These are phyloP conservation scores for Coreius guichenoti DNA, from an alignment of 2,797 vertebrate species.

Conservation along the genomic window DNA sequence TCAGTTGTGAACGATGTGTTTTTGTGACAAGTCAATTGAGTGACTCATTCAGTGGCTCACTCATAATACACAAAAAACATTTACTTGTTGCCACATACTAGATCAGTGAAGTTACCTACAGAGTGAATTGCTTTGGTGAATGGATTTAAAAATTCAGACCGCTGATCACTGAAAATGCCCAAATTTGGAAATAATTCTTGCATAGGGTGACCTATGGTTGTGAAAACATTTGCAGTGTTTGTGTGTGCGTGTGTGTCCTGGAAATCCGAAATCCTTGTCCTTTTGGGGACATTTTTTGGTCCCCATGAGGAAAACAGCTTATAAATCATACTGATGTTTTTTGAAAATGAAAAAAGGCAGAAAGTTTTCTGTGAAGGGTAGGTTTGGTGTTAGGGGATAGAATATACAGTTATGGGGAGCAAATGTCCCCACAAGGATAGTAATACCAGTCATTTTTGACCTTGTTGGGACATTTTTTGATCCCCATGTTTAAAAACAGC, in stretches of 20 bases:
- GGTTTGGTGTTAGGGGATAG: background rate
- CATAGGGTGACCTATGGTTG: background rate
- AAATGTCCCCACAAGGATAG: too few relatives aligned
- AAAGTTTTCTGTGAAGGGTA: background rate
- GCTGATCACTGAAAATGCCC: background rate
- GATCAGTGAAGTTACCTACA: background rate
- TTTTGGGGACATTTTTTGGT: background rate
- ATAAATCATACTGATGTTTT: background rate
- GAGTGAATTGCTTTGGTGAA: background rate
- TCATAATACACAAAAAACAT: background rate
- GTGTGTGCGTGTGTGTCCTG: slow-evolving; percentile 8
- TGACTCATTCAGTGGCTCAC: background rate
- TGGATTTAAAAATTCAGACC: too few relatives aligned
- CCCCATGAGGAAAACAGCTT: background rate
- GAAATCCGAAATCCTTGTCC: background rate
- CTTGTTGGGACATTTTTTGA: background rate
- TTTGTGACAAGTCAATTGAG: background rate
- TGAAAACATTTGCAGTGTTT: background rate
- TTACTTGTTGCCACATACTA: background rate
- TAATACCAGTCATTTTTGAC: too few relatives aligned
- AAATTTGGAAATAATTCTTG: background rate
- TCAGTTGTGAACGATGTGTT: rapidly evolving
- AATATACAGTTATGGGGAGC: background rate
- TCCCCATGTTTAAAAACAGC: background rate
- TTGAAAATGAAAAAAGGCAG: background rate